These are phyloP conservation scores for Lypha dubia DNA, from an alignment of 2,888 invertebrate genomes.

Conservation along the genomic window DNA sequence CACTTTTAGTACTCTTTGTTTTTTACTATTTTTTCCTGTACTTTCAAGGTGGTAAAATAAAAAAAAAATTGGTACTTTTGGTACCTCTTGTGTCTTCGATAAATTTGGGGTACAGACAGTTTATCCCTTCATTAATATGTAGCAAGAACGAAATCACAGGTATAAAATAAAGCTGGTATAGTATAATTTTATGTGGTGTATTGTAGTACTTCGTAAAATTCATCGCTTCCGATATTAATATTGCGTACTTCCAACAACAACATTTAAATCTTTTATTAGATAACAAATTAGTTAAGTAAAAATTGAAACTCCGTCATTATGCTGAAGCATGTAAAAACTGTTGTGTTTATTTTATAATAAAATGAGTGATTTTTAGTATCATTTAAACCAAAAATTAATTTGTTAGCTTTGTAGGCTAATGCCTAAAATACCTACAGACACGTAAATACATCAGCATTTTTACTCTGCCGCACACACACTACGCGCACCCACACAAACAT, in stretches of 20 bases:
- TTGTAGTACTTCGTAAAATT: not conserved
- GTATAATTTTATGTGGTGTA: not conserved
- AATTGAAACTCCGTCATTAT: not conserved
- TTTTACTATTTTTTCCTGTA: too few relatives aligned
- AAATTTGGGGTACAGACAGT: too few relatives aligned
- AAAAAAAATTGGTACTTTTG: too few relatives aligned
- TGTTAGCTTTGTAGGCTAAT: not conserved
- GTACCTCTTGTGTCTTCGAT: too few relatives aligned
- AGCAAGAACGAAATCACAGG: too few relatives aligned
- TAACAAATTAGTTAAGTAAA: not conserved
- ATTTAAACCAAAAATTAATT: not conserved
- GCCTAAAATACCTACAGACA: not conserved
- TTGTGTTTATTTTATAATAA: conserved; percentile 4
- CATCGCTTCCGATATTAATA: not conserved
- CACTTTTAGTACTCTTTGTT: too few relatives aligned
- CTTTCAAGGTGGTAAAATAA: too few relatives aligned
- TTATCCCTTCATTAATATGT: too few relatives aligned
- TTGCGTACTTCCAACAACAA: not conserved
- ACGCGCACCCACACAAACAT: not conserved
- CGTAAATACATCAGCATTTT: not conserved
- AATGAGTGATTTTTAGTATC: conserved; percentile 13
- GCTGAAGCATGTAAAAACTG: not conserved
- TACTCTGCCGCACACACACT: too few relatives aligned
- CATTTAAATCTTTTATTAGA: not conserved
- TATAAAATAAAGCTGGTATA: too few relatives aligned